These are phyloP conservation scores for Piaya cayana DNA, from an alignment of 2,113 vertebrate species.

Conservation along the genomic window DNA sequence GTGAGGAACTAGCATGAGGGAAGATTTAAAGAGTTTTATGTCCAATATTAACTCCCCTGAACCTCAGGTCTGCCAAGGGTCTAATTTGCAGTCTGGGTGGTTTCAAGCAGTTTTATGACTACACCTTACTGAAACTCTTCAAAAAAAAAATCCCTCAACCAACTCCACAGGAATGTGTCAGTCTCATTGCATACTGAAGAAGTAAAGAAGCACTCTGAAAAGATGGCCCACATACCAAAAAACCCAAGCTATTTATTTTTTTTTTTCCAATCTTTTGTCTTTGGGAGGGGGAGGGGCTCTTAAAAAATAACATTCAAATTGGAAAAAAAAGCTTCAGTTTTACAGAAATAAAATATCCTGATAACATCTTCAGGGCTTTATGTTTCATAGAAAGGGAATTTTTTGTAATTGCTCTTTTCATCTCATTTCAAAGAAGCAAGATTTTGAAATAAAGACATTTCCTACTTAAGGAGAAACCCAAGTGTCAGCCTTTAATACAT, in stretches of 20 bases:
- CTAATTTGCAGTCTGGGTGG: background rate
- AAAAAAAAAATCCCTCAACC: background rate
- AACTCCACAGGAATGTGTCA: background rate
- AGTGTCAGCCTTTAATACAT: background rate
- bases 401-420: background rate
- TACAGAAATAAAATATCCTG: background rate
- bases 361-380: background rate
- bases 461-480: slow-evolving; percentile 6
- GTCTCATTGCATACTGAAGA: background rate
- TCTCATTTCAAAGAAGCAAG: background rate
- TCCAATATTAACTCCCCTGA: background rate
- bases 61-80: background rate
- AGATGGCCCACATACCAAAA: background rate
- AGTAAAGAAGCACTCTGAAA: background rate
- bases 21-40: background rate
- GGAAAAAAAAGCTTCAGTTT: background rate
- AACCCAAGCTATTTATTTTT: background rate
- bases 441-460: background rate
- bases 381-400: background rate
- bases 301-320: background rate
- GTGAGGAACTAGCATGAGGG: background rate
- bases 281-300: background rate
- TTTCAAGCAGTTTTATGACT: background rate
- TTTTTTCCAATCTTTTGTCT: background rate
- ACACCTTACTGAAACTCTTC: background rate